Evolutionary conservation across 2,113 vertebrate species (phyloP), one percentile per base, ranked within the genome.

Genomic region (Caranx ignobilis): DNA sequence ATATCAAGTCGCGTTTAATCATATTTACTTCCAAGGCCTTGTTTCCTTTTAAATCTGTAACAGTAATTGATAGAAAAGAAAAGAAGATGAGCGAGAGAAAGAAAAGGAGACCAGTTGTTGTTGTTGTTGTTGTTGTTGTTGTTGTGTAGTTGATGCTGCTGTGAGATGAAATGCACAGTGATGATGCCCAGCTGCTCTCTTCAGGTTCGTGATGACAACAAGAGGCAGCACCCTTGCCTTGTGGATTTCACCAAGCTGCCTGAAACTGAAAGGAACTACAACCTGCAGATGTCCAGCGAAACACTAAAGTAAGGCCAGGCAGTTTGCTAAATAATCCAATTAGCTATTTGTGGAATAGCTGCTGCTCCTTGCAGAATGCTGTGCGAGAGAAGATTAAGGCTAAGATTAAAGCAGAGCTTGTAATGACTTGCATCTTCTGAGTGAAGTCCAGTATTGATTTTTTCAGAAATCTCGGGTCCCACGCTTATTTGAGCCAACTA

Each of bases 241-340:
- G 98, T 99, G 82, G 97, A 99, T 92, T 99, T 99, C 84, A 88
- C 95, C 77, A 99, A 98, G 89, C 91, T 99, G 80, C 98, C 98
- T 70, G 98, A 99, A 95, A 98, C 97, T 11, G 98, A 99, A 94
- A 97, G 97, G 92, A 99, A 98, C 93, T 99, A 99, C 87, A 99
- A 99, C 90, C 87, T 99, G 48, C 98, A 99, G 90, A 99, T 99
- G 98, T 99, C 98, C 79, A 96, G 97, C 12, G 98, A 99, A 96
- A 99, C 98, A n/a, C 94, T 99, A 16, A 99, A 99, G 98, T 99
- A 89, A 96, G 96, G 41, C 50, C 0, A 2, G 26, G 54, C 73
- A 39, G 15, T 64, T 67, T 9, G 45, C 34, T 77, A 55, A 65
- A 79, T 77, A 68, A 77, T 77, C 47, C 37, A 71, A 69, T 90